Base-by-base conservation (phyloP, 2,113 vertebrate species). In the Gopherus evgoodei region DNA sequence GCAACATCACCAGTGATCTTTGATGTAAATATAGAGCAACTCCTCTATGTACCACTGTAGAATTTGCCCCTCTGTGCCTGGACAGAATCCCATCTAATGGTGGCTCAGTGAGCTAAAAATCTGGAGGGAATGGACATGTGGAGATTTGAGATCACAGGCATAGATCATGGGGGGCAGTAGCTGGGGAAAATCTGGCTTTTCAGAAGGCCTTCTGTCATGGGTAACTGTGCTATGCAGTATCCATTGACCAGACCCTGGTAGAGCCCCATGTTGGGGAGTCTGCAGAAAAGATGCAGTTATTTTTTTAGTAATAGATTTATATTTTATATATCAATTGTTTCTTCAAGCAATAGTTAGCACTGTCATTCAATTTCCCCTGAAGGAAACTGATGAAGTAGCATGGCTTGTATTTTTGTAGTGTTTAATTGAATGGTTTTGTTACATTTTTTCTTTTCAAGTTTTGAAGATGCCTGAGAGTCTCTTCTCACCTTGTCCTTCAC, bases 61-160 rank as follows among this genome's bases (percentile, higher is more conserved):
- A 31, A 79, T 87, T 38, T 81, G 14, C 82, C 2, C 65, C 85
- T 65, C 52, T 42, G 27, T 38, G 85, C 49, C 76, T 86, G 76
- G 54, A 47, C 17, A 91, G 59, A 17, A 9, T 35, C 89, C 75
- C 62, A 49, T n/a, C 57, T 76, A 47, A 79, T 86, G 53, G 4
- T 57, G 4, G 69, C 44, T 16, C n/a, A 52, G 14, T 14, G 81
- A 89, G 16, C 81, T 92, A 13, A 84, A 95, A 80, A 57, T 29
- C 31, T 78, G 86, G 4, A 4, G 87, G 59, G 59, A 17, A 87
- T 89, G 38, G 69, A 79, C 72, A 27, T 27, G 22, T 47, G 38
- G 49, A 44, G 89, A 52, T 65, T 44, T 76, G 93, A 88, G 95
- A 81, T 76, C 83, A 21, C 47, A 85, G 87, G 69, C 87, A 87